Evolutionary conservation across 2,888 invertebrate species (phyloP).

Genomic region (Clusia tigrina): DNA sequence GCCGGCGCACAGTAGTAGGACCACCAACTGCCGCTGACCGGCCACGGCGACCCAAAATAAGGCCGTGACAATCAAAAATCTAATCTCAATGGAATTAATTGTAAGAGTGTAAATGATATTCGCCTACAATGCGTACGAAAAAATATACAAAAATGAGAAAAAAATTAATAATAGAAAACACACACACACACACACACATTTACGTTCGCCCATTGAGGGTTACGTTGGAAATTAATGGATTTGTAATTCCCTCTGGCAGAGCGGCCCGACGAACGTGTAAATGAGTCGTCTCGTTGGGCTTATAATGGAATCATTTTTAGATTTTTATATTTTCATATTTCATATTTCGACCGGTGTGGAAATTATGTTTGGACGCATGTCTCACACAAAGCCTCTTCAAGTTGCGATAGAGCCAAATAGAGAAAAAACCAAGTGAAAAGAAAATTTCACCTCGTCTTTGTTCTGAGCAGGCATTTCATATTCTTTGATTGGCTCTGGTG

Average conservation of each 20-base stretch:
- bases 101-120: neutral
- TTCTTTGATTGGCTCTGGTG: neutral
- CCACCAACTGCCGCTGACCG: slow-evolving; percentile 3
- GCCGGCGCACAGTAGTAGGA: neutral
- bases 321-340: neutral
- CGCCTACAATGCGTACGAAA: neutral
- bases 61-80: neutral
- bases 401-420: slow-evolving; percentile 1
- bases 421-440: neutral
- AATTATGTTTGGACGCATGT: neutral
- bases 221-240: neutral
- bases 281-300: neutral
- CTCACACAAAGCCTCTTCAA: neutral
- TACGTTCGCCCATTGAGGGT: too few relatives aligned
- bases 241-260: neutral
- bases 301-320: neutral
- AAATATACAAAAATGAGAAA: too few relatives aligned
- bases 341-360: too few relatives aligned
- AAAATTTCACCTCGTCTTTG: slow-evolving; percentile 3
- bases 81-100: neutral
- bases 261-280: neutral
- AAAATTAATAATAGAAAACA: too few relatives aligned
- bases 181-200: too few relatives aligned
- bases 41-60: neutral
- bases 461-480: neutral